These are phyloP conservation scores for Gallinago solitaria DNA, from an alignment of 2,797 vertebrate species.

Conservation along the genomic window DNA sequence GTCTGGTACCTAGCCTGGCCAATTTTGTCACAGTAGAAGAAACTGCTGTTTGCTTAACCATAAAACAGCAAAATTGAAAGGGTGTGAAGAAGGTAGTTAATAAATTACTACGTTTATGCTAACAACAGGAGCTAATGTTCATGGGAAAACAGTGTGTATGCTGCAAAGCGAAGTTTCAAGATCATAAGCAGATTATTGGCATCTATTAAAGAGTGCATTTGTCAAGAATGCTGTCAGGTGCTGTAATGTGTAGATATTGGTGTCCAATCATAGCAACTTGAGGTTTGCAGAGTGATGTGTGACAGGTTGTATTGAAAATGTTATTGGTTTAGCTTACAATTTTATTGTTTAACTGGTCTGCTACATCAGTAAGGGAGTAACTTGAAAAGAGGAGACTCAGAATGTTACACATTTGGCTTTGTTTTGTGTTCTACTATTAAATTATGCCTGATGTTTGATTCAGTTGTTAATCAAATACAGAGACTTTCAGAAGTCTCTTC, in stretches of 20 bases:
- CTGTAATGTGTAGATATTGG: too few species aligned
- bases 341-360: background rate
- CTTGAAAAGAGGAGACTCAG: too few species aligned
- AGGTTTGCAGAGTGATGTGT: background rate
- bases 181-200: background rate
- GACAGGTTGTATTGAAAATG: rapidly evolving
- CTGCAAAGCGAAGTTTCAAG: background rate
- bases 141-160: rapidly evolving
- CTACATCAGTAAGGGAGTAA: background rate
- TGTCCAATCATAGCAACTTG: background rate
- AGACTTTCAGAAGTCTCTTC: background rate
- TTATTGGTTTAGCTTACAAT: background rate
- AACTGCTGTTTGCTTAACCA: rapidly evolving
- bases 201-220: rapidly evolving
- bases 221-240: too few species aligned
- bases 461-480: background rate
- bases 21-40: rapidly evolving
- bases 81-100: background rate
- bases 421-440: background rate
- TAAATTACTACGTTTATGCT: rapidly evolving
- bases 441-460: background rate
- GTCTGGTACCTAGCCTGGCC: rapidly evolving
- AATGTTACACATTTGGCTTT: background rate
- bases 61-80: background rate
- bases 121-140: background rate